phyloP scores from a whole-genome alignment of 2,888 invertebrate genomes.

The Podotricha telesiphe region DNA sequence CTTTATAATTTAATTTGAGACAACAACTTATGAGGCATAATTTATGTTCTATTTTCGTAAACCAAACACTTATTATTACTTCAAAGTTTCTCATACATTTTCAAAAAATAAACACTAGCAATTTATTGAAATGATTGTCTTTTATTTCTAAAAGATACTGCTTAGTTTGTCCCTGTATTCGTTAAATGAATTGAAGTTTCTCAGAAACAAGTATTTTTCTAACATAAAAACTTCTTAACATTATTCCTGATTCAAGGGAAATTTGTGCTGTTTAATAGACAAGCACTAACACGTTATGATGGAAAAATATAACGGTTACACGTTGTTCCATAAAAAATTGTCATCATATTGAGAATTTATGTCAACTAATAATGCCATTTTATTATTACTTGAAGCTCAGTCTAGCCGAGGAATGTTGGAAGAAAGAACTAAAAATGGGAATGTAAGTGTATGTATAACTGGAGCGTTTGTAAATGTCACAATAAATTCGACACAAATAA shows the following conservation, averaged over 20 bases:
- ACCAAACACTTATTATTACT: too few relatives aligned
- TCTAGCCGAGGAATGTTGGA: neutral
- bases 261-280: neutral
- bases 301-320: neutral
- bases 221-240: neutral
- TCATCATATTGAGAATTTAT: neutral
- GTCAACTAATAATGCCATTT: neutral
- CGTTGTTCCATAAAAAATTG: neutral
- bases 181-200: too few relatives aligned
- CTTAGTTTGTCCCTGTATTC: too few relatives aligned
- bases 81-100: too few relatives aligned
- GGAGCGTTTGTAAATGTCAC: slow-evolving; percentile 63
- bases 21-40: neutral
- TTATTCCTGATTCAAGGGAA: neutral
- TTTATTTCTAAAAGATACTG: neutral
- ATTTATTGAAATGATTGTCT: neutral
- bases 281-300: too few relatives aligned
- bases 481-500: slow-evolving; percentile 66
- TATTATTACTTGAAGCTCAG: neutral
- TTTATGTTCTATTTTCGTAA: neutral
- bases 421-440: neutral
- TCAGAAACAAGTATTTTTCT: neutral
- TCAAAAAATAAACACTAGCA: too few relatives aligned
- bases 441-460: slow-evolving; percentile 40
- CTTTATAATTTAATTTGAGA: too few relatives aligned